A percentile compares a stretch with the other conserved stretches of the same genome.
Evolutionary conservation across 2,888 invertebrate genomes (phyloP).

Genomic region (Theretra japonica): DNA sequence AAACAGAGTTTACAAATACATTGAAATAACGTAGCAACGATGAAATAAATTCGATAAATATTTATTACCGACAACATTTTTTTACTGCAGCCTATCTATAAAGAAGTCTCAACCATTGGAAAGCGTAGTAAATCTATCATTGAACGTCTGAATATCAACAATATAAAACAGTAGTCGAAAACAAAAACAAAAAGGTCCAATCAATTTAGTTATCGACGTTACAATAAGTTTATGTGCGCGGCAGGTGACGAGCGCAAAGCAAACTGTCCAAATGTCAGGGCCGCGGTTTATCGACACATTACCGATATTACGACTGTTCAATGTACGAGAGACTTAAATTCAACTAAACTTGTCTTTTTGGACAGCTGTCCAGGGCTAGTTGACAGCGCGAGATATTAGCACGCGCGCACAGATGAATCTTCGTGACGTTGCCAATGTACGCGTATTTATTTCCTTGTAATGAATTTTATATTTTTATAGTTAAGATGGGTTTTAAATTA

Average conservation of each 20-base stretch:
- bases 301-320: conserved; percentile 42
- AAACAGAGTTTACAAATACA: too few relatives aligned
- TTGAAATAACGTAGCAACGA: too few relatives aligned
- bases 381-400: conserved; percentile 18
- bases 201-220: conserved; percentile 37
- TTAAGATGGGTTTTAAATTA: too few relatives aligned
- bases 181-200: conserved; percentile 19
- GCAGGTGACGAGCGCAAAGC: conserved; percentile 40
- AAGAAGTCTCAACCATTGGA: background rate
- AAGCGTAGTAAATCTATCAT: background rate
- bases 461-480: background rate
- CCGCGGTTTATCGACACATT: conserved; percentile 44
- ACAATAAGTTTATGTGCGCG: conserved; percentile 48
- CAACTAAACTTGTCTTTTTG: conserved; percentile 24
- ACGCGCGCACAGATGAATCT: background rate
- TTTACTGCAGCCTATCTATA: background rate
- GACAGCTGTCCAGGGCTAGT: conserved; percentile 7
- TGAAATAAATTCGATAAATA: background rate
- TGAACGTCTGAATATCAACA: background rate
- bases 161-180: conserved; percentile 10
- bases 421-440: background rate
- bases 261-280: conserved; percentile 51
- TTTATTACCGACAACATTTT: background rate
- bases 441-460: background rate
- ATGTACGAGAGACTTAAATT: conserved; percentile 19